Conservation (phyloP, 2,113 vertebrate genomes). For the Synchiropus splendidus region DNA sequence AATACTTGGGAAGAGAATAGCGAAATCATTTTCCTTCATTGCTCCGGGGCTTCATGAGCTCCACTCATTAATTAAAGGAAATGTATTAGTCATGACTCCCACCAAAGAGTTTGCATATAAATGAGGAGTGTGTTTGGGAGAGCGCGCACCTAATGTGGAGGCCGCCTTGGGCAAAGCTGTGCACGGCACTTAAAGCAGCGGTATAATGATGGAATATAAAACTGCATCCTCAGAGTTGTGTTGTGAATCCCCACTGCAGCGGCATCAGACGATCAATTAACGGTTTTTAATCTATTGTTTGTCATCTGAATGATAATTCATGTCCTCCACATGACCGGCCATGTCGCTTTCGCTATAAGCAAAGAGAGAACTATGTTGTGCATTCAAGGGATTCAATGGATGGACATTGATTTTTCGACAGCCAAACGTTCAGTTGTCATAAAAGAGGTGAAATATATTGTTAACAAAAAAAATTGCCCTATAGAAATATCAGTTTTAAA, state of each 20-base stretch:
- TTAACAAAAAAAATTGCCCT: no score
- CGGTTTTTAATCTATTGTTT: constrained; percentile 24
- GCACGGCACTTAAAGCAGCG: constrained; percentile 24
- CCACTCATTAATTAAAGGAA: constrained; percentile 58
- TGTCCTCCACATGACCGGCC: no score
- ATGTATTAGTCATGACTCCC: constrained; percentile 62
- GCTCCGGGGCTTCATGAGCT: constrained; percentile 47
- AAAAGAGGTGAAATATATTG: no score
- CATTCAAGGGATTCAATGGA: no score
- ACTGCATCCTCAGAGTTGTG: constrained; percentile 1
- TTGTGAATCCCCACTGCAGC: constrained; percentile 5
- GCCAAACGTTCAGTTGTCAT: no score
- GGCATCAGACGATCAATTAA: not conserved
- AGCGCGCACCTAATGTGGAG: constrained; percentile 14
- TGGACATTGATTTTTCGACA: no score
- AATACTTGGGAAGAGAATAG: constrained; percentile 32
- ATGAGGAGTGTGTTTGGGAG: constrained; percentile 39
- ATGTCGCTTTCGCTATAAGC: no score
- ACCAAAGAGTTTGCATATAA: constrained; percentile 48
- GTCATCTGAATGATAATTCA: constrained; percentile 1
- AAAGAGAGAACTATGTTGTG: no score
- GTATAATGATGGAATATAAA: constrained; percentile 12
- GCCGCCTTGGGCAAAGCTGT: constrained; percentile 21
- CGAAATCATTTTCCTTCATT: constrained; percentile 44
- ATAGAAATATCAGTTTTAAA: no score